These are phyloP conservation scores for Limenitis camilla DNA, from an alignment of 2,888 invertebrate genomes.

Conservation along the genomic window DNA sequence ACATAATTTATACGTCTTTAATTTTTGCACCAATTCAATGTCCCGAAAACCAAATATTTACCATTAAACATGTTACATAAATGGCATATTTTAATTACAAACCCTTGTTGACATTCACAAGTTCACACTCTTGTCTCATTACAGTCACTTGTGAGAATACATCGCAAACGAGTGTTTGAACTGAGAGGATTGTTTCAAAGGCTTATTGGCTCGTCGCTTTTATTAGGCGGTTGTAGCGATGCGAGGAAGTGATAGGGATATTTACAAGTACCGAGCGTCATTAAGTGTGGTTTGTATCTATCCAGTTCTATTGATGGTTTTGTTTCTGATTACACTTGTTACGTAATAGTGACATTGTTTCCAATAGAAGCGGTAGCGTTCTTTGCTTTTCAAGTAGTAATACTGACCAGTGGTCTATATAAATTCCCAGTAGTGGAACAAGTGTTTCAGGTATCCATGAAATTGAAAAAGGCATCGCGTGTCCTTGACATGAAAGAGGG, in stretches of 20 bases:
- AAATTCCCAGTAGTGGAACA: no score
- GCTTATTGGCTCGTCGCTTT: slow-evolving; percentile 24
- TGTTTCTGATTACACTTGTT: background rate
- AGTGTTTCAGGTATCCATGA: no score
- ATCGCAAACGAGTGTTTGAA: slow-evolving; percentile 19
- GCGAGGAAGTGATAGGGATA: slow-evolving; percentile 8
- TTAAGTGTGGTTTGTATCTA: slow-evolving; percentile 1
- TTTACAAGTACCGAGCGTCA: background rate
- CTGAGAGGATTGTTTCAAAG: slow-evolving; percentile 22
- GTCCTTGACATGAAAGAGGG: no score
- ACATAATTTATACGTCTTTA: no score
- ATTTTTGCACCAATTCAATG: no score
- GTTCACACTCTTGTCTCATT: slow-evolving; percentile 18
- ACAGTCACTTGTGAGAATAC: slow-evolving; percentile 2
- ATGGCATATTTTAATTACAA: slow-evolving; percentile 22
- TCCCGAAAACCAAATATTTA: background rate
- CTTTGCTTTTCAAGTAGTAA: background rate
- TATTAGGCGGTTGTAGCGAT: slow-evolving; percentile 17
- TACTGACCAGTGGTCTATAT: no score
- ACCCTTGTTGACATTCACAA: slow-evolving; percentile 12
- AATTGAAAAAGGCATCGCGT: no score
- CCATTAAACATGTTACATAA: slow-evolving; percentile 1
- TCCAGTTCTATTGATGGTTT: background rate
- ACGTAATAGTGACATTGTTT: background rate
- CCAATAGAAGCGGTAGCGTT: no score